Conservation (phyloP, 2,113 vertebrate genomes). For the Austrofundulus limnaeus region DNA sequence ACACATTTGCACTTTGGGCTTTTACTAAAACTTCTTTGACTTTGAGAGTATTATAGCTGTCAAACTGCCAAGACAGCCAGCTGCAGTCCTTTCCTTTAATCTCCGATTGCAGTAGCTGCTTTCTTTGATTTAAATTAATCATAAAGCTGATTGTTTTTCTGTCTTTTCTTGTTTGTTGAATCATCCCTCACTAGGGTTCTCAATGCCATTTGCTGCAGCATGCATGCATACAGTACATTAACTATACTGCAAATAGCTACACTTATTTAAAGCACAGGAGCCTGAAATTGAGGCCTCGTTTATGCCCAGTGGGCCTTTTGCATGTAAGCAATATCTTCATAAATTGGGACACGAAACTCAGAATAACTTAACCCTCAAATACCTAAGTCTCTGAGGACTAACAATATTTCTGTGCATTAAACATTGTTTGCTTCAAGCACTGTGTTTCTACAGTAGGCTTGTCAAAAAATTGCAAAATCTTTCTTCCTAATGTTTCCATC, state of each 20-base stretch:
- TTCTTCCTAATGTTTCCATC: no score
- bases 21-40: slow-evolving; percentile 23
- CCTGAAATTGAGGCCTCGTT: slow-evolving; percentile 36
- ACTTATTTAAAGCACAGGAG: slow-evolving; percentile 27
- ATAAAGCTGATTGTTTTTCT: slow-evolving; percentile 13
- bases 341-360: slow-evolving; percentile 43
- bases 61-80: slow-evolving; percentile 10
- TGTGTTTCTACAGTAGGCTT: neutral
- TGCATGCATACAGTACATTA: neutral
- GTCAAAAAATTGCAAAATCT: no score
- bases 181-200: slow-evolving; percentile 24
- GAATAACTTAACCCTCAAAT: slow-evolving; percentile 45
- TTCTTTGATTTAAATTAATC: slow-evolving; percentile 31
- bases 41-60: slow-evolving; percentile 35
- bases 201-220: slow-evolving; percentile 38
- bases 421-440: slow-evolving; percentile 26
- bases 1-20: slow-evolving; percentile 26
- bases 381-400: neutral
- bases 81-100: slow-evolving; percentile 24
- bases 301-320: slow-evolving; percentile 24
- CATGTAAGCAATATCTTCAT: slow-evolving; percentile 8
- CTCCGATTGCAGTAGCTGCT: slow-evolving; percentile 6
- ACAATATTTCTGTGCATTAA: neutral
- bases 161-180: slow-evolving; percentile 8
- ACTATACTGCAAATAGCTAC: neutral